Conservation (phyloP, 2,888 invertebrate species). For the Molanna angustata region DNA sequence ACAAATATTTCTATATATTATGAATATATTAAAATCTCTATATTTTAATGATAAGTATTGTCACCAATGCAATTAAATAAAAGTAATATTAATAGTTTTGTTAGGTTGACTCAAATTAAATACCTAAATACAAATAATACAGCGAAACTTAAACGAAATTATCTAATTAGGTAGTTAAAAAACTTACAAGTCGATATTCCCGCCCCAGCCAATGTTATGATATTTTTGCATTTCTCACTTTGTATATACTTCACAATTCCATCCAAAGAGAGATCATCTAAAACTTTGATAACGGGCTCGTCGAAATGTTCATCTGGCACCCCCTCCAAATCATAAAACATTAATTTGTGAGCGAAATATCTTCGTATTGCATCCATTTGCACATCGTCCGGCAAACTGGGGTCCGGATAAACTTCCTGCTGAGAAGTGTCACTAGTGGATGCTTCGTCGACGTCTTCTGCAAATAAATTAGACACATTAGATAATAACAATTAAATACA, state of each 20-base stretch:
- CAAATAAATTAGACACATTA: background rate
- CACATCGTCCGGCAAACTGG: constrained; percentile 41
- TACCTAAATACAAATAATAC: no score
- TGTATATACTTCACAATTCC: constrained; percentile 79
- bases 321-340: constrained; percentile 50
- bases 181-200: constrained; percentile 93
- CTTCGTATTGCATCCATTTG: constrained; percentile 63
- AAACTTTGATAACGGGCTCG: constrained; percentile 46
- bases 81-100: no score
- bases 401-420: constrained; percentile 8
- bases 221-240: constrained; percentile 72
- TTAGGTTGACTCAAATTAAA: no score
- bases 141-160: no score
- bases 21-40: no score
- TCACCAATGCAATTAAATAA: no score
- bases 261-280: constrained; percentile 70
- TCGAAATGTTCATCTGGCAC: constrained; percentile 37
- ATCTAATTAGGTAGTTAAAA: background rate
- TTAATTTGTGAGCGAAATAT: constrained; percentile 64
- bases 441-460: constrained; percentile 17
- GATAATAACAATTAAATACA: background rate
- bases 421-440: constrained; percentile 6
- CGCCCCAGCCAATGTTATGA: constrained; percentile 93
- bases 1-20: no score
- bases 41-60: no score